Base-by-base conservation (phyloP, 37 sponge, comb jelly and placozoan genomes). In the Geodia barretti region DNA sequence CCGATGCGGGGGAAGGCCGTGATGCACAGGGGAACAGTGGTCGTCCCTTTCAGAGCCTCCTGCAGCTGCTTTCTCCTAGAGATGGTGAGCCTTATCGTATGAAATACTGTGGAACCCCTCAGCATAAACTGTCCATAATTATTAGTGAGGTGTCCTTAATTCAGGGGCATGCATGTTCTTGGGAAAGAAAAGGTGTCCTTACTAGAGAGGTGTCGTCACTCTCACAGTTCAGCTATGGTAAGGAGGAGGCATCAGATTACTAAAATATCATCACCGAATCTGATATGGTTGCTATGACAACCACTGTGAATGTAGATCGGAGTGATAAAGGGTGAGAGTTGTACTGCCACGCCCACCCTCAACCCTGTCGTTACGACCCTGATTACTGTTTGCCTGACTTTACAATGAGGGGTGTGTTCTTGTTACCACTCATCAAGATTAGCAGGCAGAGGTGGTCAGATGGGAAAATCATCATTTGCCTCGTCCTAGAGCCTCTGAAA, bases 1-100 rank as follows among this genome's bases (percentile, higher is more conserved):
- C 95, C 96, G 32, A 95, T 64, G 14, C 95, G 64, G 3, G 94
- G 94, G 71, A 96, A 96, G 3, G 70, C 82, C 33, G 92, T 87
- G 25, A 93, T 80, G 66, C 85, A 60, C 14, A 96, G 79, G 20
- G 91, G 87, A 64, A 89, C 26, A 25, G 58, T 67, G 23, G 23
- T 40, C 31, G 90, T 89, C 34, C 68, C 89, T 58, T 85, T 74
- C n/a, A 89, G 42, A 23, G 71, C 69, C 30, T 89, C 84, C 1
- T 62, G 2, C 58, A 89, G 60, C 82, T 84, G 86, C 67, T 87
- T 32, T 0, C 91, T 75, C 60, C 92, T 94, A n/a, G n/a, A n/a
- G n/a, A n/a, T n/a, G n/a, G n/a, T n/a, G n/a, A n/a, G n/a, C n/a
- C n/a, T n/a, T n/a, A n/a, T n/a, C n/a, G n/a, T n/a, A n/a, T n/a